Percentiles rank a stretch among this genome's conserved stretches.
These are phyloP conservation scores for Deilephila porcellus DNA, from an alignment of 2,888 invertebrate genomes.

Conservation along the genomic window DNA sequence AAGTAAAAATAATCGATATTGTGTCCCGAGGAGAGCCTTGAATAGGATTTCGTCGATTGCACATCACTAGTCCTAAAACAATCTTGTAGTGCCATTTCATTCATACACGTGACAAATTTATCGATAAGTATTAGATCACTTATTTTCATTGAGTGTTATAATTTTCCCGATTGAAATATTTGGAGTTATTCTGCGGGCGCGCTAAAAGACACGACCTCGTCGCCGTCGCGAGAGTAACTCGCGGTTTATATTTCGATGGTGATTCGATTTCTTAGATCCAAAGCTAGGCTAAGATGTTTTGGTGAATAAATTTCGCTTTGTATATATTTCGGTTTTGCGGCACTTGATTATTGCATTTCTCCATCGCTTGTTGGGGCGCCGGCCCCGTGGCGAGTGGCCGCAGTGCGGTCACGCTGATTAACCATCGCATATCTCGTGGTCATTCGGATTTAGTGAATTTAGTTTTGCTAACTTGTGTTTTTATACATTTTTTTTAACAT, in stretches of 20 bases:
- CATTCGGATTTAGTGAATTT: slow-evolving; percentile 25
- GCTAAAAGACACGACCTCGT: slow-evolving; percentile 8
- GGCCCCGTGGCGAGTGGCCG: slow-evolving; percentile 7
- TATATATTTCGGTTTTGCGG: slow-evolving; percentile 69
- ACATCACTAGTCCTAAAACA: slow-evolving; percentile 17
- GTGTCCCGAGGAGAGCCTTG: background rate
- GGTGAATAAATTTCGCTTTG: slow-evolving; percentile 53
- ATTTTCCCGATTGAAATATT: slow-evolving; percentile 10
- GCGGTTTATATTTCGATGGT: background rate
- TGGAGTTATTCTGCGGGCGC: slow-evolving; percentile 1
- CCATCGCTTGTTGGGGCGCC: slow-evolving; percentile 51
- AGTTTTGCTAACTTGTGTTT: slow-evolving; percentile 40
- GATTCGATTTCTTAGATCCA: slow-evolving; percentile 55
- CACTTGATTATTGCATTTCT: slow-evolving; percentile 68
- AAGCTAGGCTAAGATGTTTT: slow-evolving; percentile 62
- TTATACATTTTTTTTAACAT: slow-evolving; percentile 33
- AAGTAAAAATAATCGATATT: background rate
- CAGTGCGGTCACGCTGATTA: background rate
- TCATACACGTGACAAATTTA: slow-evolving; percentile 21
- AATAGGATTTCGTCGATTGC: background rate
- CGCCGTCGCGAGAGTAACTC: slow-evolving; percentile 17
- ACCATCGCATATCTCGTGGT: slow-evolving; percentile 29
- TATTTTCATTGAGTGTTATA: slow-evolving; percentile 7
- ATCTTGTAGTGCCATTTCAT: slow-evolving; percentile 24
- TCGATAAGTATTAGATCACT: slow-evolving; percentile 22